A percentile compares a stretch with the other conserved stretches of the same genome.
phyloP scores from a whole-genome alignment of 2,888 invertebrate genomes.

The Phengaris alcon region DNA sequence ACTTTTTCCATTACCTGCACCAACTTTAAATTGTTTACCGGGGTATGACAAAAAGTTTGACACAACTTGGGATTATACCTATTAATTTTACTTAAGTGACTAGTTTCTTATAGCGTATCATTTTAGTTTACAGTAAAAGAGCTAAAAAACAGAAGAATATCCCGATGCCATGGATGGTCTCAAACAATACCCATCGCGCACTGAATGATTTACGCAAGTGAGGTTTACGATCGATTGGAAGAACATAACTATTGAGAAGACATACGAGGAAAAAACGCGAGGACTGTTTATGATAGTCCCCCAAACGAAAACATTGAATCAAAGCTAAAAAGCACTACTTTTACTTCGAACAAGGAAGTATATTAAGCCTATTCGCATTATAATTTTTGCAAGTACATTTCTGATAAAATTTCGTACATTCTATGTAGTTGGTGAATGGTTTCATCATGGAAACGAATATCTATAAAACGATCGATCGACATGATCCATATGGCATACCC shows the following conservation, averaged over 20 bases:
- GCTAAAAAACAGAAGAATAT: not conserved
- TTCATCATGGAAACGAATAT: not conserved
- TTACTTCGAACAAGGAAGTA: not conserved
- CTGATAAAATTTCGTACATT: too few relatives aligned
- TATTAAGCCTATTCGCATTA: not conserved
- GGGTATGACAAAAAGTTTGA: not conserved
- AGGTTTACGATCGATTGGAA: not conserved
- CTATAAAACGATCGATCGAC: too few relatives aligned
- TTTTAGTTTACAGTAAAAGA: not conserved
- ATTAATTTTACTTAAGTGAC: not conserved
- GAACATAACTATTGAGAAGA: not conserved
- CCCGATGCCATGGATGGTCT: not conserved
- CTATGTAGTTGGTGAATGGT: not conserved
- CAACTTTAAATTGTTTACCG: constrained; percentile 22
- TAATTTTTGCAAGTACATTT: not conserved
- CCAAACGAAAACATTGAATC: not conserved
- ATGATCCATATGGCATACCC: too few relatives aligned
- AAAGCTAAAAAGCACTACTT: not conserved
- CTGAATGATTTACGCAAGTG: not conserved
- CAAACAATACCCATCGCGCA: not conserved
- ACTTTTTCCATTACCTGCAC: constrained; percentile 37
- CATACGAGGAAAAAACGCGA: not conserved
- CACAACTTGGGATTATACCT: not conserved
- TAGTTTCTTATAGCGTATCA: not conserved
- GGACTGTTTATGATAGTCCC: not conserved